Evolutionary conservation across 2,797 vertebrate genomes (phyloP).

Genomic region (Synanceia verrucosa): DNA sequence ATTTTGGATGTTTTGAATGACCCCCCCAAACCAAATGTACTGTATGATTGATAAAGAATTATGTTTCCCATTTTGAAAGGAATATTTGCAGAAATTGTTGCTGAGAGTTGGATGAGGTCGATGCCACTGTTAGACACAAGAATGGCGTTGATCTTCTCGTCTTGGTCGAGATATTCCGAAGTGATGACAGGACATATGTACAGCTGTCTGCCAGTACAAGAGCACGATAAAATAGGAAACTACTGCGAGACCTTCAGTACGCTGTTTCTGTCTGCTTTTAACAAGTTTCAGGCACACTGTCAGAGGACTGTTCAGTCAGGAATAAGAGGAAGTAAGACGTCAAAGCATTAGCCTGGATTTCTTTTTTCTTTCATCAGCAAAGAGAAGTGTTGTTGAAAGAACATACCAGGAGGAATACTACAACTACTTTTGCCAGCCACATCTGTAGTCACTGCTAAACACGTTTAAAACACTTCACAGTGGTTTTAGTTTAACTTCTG

Average conservation of each 20-base stretch:
- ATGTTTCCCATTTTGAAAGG: constrained; percentile 6
- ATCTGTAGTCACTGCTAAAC: constrained; percentile 15
- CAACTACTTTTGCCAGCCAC: constrained; percentile 7
- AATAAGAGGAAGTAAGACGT: not conserved
- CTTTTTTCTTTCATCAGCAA: not conserved
- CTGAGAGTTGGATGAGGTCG: not conserved
- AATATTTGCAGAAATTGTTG: not conserved
- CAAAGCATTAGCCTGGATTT: constrained; percentile 3
- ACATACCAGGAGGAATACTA: constrained; percentile 37
- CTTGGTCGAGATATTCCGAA: not conserved
- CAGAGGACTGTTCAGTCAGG: not conserved
- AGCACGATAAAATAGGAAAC: too few species aligned
- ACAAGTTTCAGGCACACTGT: not conserved
- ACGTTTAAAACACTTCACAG: constrained; percentile 1
- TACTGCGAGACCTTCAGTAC: not conserved
- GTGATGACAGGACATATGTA: not conserved
- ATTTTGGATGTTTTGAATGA: constrained; percentile 45
- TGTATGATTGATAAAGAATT: constrained; percentile 18
- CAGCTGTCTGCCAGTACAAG: not conserved
- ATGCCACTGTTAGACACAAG: not conserved
- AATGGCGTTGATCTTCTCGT: not conserved
- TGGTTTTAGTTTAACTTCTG: not conserved
- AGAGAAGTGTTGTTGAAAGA: constrained; percentile 28
- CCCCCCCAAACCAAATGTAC: constrained; percentile 55
- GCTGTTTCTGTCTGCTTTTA: not conserved